Base-by-base conservation (phyloP, 2,888 invertebrate genomes). In the Xylota sylvarum region DNA sequence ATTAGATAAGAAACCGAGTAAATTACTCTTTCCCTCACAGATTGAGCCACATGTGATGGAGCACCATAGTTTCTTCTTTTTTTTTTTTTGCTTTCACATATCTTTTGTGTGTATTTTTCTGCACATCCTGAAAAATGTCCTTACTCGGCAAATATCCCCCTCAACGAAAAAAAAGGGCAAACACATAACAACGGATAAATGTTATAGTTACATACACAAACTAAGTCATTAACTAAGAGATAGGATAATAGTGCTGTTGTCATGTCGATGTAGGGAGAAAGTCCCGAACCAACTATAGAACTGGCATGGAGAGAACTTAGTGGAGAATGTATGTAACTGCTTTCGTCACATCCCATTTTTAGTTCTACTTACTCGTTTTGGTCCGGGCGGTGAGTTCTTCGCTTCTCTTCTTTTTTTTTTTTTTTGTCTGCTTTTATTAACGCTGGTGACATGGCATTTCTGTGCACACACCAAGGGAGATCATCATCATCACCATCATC, bases 1-100 rank as follows among this genome's bases (percentile, higher is more conserved):
- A 86, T 86, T 81, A 82, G 86, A 86, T 86, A 86, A 86, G 82
- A 82, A 86, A 82, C 69, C 64, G 48, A 78, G 78, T 78, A 78
- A 86, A 82, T 78, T 82, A 82, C 82, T 69, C 73, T 52, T 48
- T 56, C 64, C 73, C 86, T 62, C 67, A 46, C 74, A 69, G 79
- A 74, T 74, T 74, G 67, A 77, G 67, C 62, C 73, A 73, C 73
- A 82, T 84, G 74, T 81, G 86, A 78, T 81, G 82, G 60, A 77
- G 67, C 23, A 69, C 40, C 35, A 83, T 64, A 56, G 43, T 73
- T 56, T n/a, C n/a, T n/a, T n/a, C n/a, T n/a, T n/a, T n/a, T n/a
- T n/a, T n/a, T n/a, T n/a, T n/a, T n/a, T 58, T 58, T 55, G 55
- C 23, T 56, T 77, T 40, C 72, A 67, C 37, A 37, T 80, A 52